Conservation (phyloP, 2,113 vertebrate genomes). For the Copsychus sechellarum region DNA sequence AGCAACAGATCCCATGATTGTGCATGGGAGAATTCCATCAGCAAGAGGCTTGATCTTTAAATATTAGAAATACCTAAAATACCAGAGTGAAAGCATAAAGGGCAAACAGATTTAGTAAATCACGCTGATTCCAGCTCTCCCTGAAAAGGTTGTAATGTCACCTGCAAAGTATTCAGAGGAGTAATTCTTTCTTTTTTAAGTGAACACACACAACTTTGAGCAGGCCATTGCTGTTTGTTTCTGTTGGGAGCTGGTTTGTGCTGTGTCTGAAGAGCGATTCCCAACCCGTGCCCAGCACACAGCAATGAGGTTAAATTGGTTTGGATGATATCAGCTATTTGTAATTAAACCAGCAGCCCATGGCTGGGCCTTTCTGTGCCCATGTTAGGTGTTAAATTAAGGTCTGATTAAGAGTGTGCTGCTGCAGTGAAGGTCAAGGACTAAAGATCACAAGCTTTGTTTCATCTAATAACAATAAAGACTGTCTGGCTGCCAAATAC, state of each 20-base stretch:
- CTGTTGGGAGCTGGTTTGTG: background rate
- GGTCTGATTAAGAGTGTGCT: constrained; percentile 68
- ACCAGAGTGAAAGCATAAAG: background rate
- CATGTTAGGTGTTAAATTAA: constrained; percentile 76
- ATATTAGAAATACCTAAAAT: constrained; percentile 8
- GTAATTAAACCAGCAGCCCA: constrained; percentile 69
- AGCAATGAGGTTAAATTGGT: constrained; percentile 64
- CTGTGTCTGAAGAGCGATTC: background rate
- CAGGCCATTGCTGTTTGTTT: background rate
- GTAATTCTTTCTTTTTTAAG: background rate
- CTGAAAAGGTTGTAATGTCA: background rate
- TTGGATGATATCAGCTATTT: constrained; percentile 67
- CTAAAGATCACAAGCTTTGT: constrained; percentile 70
- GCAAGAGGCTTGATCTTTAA: background rate
- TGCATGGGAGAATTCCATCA: background rate
- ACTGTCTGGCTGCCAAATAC: constrained; percentile 69
- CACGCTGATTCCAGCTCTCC: background rate
- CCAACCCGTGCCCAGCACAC: background rate
- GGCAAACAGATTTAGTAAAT: background rate
- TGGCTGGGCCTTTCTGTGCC: constrained; percentile 62
- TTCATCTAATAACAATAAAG: constrained; percentile 75
- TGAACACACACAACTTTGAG: background rate
- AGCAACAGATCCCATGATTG: background rate
- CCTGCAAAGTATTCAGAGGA: background rate
- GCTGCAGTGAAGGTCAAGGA: constrained; percentile 73